phyloP scores from a whole-genome alignment of 2,888 invertebrate genomes.

The Stenoptilia bipunctidactyla region DNA sequence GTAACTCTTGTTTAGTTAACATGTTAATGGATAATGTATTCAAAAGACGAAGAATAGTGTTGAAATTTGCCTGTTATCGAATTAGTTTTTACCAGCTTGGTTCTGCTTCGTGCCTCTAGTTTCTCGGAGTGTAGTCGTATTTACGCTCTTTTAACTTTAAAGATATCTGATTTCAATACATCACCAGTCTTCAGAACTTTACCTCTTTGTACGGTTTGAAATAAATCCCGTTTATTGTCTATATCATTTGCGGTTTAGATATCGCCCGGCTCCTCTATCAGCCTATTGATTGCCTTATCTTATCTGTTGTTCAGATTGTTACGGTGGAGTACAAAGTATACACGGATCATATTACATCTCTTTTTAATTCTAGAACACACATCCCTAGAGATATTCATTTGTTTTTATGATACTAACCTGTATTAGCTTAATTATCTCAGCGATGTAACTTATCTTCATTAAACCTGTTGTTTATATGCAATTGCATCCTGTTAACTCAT shows the following conservation, averaged over 20 bases:
- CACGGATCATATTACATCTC: no score
- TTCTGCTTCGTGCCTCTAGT: conserved; percentile 39
- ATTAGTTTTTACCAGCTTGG: conserved; percentile 32
- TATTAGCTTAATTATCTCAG: conserved; percentile 2
- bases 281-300: conserved; percentile 19
- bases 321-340: no score
- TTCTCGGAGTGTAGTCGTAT: conserved; percentile 43
- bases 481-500: no score
- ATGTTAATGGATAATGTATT: no score
- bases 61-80: no score
- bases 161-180: conserved; percentile 36
- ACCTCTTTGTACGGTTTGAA: conserved; percentile 21
- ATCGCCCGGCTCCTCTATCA: conserved; percentile 22
- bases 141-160: conserved; percentile 47
- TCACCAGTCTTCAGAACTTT: conserved; percentile 25
- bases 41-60: no score
- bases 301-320: no score
- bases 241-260: conserved; percentile 17
- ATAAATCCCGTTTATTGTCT: conserved; percentile 20
- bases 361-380: no score
- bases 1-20: no score
- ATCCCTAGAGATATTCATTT: no score
- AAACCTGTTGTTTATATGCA: no score
- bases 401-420: no score
- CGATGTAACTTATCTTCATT: conserved; percentile 2